Evolutionary conservation across 1,140 invertebrate species (phyloP), one percentile per base, ranked within the genome.

Genomic region (Lineus longissimus): DNA sequence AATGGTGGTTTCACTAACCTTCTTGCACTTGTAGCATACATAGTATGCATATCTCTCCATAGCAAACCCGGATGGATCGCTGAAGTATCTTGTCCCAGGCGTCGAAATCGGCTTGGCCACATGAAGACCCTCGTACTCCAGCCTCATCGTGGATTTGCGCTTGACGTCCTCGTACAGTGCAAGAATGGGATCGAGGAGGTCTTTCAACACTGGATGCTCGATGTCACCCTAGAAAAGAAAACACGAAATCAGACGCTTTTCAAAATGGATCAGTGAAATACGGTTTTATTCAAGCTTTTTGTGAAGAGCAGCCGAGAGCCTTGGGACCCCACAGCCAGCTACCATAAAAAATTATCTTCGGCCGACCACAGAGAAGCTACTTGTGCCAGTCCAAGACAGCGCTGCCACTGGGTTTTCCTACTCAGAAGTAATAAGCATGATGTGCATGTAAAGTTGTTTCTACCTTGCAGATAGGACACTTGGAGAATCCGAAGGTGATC

Each of bases 31-130:
- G 78, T 88, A 96, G 78, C 96, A 99, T 17, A 98, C 94, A 78
- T 98, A 98, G 78, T 99, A 99, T 7, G 96, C 94, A 77, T 98
- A 99, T 73, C 94, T 86, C 70, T 98, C 94, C 92, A 98, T 95
- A 1, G 95, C 95, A 82, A 92, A 94, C 0, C 87, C 84, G 1
- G 90, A 89, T 6, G 94, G 88, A 78, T 97, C 91, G 67, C 91
- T 88, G 68, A 87, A 87, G 66, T 90, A 90, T 1, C 77, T 65
- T 4, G 86, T 86, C 1, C 89, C 89, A 11, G 86, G 82, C 4
- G 87, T 84, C 29, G 85, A 84, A 57, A 89, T 88, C n/a, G 88
- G 88, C 69, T 92, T 89, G 4, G 88, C 86, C 64, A 87, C 87
- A 71, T 91, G 87, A 27, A 95, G 81, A 4, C 95, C 95, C 83